phyloP scores from a whole-genome alignment of 2,797 vertebrate genomes.

The Craterocephalus amniculus region DNA sequence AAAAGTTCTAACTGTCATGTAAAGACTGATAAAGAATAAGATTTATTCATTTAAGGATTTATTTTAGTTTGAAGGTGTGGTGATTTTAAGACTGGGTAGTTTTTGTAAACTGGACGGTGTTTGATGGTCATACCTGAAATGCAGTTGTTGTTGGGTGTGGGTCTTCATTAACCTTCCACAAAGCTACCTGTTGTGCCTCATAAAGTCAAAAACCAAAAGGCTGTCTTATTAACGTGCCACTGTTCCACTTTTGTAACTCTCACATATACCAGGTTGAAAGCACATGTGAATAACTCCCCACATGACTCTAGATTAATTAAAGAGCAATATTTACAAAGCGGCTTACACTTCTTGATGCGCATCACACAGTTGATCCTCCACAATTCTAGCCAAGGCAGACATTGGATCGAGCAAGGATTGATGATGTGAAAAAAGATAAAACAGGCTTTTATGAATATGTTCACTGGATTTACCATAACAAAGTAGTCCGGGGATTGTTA shows the following conservation, averaged over 20 bases:
- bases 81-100: background rate
- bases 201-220: background rate
- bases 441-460: slow-evolving; percentile 11
- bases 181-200: background rate
- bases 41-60: no score
- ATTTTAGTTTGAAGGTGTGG: background rate
- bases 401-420: background rate
- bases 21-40: background rate
- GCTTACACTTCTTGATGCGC: background rate
- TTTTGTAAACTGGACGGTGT: background rate
- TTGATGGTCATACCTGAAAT: background rate
- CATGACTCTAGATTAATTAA: background rate
- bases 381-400: background rate
- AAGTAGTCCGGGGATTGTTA: slow-evolving; percentile 23
- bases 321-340: background rate
- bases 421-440: background rate
- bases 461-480: slow-evolving; percentile 32
- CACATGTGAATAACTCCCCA: background rate
- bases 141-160: background rate
- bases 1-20: background rate
- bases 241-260: background rate
- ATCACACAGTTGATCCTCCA: background rate
- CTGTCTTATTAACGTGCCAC: background rate
- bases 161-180: background rate
- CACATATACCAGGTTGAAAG: background rate